A percentile compares a stretch with the other conserved stretches of the same genome.
Conservation (phyloP, 2,113 vertebrate species). For the Rhinolophus sinicus region DNA sequence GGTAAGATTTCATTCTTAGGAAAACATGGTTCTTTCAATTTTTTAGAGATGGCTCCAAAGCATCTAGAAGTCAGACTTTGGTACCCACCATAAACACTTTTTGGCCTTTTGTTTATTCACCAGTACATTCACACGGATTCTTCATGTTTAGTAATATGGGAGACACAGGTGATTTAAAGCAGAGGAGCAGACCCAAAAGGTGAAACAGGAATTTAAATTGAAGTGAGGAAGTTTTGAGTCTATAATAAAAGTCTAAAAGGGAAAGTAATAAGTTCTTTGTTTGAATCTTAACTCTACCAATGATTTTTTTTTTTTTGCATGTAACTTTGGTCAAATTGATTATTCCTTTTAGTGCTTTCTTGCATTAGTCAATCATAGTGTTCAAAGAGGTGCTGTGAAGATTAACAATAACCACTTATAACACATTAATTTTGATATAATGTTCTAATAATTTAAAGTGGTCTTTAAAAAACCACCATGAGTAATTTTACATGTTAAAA, state of each 20-base stretch:
- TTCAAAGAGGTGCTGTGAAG: not conserved
- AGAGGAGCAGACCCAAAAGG: not conserved
- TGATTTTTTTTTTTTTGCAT: not conserved
- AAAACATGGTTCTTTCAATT: not conserved
- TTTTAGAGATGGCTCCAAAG: not conserved
- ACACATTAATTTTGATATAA: constrained; percentile 39
- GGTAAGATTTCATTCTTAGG: constrained; percentile 42
- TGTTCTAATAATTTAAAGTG: constrained; percentile 22
- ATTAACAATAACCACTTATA: not conserved
- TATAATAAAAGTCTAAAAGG: not conserved
- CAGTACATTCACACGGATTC: not conserved
- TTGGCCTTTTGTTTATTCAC: not conserved
- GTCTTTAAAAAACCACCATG: not conserved
- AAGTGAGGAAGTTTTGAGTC: not conserved
- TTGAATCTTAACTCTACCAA: not conserved
- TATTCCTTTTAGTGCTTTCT: not conserved
- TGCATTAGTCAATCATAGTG: not conserved
- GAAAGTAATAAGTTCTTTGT: constrained; percentile 36
- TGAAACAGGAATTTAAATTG: not conserved
- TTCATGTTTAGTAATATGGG: not conserved
- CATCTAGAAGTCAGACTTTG: not conserved
- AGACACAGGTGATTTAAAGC: not conserved
- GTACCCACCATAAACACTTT: not conserved
- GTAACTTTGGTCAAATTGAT: constrained; percentile 23
- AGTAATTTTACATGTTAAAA: constrained; percentile 3